Evolutionary conservation across 2,113 vertebrate species (phyloP).

Genomic region (Chloropsis hardwickii): DNA sequence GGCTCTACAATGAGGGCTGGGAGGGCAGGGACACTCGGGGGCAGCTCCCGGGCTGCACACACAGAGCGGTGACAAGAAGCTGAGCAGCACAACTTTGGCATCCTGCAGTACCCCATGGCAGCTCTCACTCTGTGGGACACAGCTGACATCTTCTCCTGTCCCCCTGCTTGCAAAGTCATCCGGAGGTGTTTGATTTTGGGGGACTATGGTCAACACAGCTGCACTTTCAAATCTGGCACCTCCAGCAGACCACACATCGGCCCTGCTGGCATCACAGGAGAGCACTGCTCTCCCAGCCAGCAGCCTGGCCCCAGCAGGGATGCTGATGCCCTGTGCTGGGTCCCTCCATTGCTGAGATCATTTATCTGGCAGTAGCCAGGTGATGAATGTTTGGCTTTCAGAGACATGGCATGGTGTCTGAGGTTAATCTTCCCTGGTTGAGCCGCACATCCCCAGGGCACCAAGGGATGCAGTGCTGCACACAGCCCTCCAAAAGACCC

Average conservation of each 20-base stretch:
- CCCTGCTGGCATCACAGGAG: accelerated
- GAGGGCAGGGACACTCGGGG: not conserved
- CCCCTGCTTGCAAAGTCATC: not conserved
- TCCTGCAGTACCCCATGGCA: accelerated
- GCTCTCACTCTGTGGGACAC: accelerated
- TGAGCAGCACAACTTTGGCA: not conserved
- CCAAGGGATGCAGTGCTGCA: not conserved
- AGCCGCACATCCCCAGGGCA: accelerated
- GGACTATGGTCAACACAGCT: not conserved
- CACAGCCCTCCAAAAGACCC: not conserved
- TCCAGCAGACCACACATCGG: accelerated
- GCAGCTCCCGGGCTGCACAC: not conserved
- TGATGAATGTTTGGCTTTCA: not conserved
- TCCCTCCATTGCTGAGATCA: not conserved
- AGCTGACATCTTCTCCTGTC: not conserved
- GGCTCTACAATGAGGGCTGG: not conserved
- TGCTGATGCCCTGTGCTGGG: not conserved
- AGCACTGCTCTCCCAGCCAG: not conserved
- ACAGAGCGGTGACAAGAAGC: accelerated
- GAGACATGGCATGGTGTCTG: accelerated
- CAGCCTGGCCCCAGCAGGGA: not conserved
- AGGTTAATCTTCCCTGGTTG: not conserved
- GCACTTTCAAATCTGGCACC: not conserved
- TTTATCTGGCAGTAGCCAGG: not conserved
- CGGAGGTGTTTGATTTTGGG: not conserved